Conservation (phyloP, 1,140 invertebrate genomes). For the Eriocheir sinensis region DNA sequence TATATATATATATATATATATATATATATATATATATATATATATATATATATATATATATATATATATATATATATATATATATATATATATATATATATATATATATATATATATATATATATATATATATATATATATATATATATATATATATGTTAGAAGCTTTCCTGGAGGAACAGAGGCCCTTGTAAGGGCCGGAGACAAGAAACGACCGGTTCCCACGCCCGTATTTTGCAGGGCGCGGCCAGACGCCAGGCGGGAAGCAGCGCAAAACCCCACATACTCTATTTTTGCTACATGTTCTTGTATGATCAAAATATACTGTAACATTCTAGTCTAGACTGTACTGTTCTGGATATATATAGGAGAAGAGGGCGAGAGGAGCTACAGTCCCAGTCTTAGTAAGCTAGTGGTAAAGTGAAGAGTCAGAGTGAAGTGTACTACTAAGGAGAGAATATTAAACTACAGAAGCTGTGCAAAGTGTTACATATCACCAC, state of each 20-base stretch:
- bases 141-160: conserved; percentile 52
- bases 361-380: neutral
- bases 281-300: neutral
- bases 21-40: conserved; percentile 49
- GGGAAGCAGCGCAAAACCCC: neutral
- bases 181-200: too few relatives aligned
- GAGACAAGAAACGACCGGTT: neutral
- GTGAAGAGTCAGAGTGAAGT: neutral
- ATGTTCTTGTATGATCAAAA: too few relatives aligned
- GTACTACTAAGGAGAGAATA: too few relatives aligned
- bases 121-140: conserved; percentile 57
- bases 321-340: too few relatives aligned
- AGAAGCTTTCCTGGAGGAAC: neutral
- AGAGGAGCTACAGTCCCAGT: neutral
- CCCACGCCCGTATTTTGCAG: neutral
- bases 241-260: neutral
- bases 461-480: too few relatives aligned
- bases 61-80: conserved; percentile 57
- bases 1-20: conserved; percentile 44
- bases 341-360: neutral
- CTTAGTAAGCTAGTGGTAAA: neutral
- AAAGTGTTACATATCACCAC: too few relatives aligned
- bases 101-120: conserved; percentile 48
- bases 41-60: conserved; percentile 57
- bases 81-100: conserved; percentile 57